Evolutionary conservation across 2,888 invertebrate species (phyloP).

Genomic region (Cataglyphis rosenhaueri): DNA sequence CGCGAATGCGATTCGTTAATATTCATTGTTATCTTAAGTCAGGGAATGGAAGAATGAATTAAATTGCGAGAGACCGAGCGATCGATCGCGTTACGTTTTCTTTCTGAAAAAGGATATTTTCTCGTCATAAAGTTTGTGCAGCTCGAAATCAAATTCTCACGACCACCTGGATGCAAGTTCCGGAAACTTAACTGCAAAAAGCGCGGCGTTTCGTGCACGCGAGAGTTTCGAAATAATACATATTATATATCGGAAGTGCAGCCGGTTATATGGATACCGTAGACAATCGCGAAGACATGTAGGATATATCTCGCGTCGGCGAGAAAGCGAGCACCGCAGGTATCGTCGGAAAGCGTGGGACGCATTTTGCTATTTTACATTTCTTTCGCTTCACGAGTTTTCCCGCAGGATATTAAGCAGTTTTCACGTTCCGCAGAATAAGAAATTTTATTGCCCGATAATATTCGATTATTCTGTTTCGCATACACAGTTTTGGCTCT

Average conservation of each 20-base stretch:
- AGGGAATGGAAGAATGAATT: conserved; percentile 36
- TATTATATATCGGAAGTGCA: conserved; percentile 28
- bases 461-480: conserved; percentile 21
- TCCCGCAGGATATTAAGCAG: conserved; percentile 41
- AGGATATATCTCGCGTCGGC: neutral
- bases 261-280: neutral
- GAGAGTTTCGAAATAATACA: conserved; percentile 34
- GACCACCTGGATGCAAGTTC: conserved; percentile 23
- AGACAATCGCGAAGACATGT: conserved; percentile 3
- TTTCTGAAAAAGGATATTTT: conserved; percentile 7
- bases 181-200: conserved; percentile 31
- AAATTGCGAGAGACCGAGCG: conserved; percentile 12
- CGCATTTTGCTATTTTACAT: conserved; percentile 11
- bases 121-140: conserved; percentile 5
- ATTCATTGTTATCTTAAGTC: conserved; percentile 46
- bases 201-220: neutral
- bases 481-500: neutral
- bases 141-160: conserved; percentile 41
- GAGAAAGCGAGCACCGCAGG: neutral
- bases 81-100: neutral
- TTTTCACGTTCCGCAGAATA: conserved; percentile 6
- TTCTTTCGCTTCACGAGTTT: conserved; percentile 28
- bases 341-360: neutral
- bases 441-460: neutral
- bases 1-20: conserved; percentile 22